Evolutionary conservation across 2,888 invertebrate genomes (phyloP).

Genomic region (Coelogynopora nodosa): DNA sequence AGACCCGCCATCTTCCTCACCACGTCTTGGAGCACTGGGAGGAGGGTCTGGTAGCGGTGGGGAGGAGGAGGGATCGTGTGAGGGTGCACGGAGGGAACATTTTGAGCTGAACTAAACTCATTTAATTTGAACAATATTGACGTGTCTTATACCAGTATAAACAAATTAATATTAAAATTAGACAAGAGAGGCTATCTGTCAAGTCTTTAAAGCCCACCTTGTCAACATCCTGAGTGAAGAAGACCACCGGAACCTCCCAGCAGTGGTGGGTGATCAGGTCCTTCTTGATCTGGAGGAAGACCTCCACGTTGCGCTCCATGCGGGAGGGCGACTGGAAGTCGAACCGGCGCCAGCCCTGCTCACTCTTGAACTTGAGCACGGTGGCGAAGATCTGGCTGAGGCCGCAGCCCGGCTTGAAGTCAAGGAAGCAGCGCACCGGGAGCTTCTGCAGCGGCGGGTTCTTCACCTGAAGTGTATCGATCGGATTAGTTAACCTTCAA

Average conservation of each 20-base stretch:
- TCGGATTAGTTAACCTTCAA: no score
- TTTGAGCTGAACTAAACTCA: no score
- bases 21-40: constrained; percentile 78
- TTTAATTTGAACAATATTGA: no score
- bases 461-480: constrained; percentile 31
- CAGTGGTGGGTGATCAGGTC: constrained; percentile 39
- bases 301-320: constrained; percentile 84
- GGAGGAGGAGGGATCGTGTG: constrained; percentile 63
- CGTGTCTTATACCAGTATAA: no score
- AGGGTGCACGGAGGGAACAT: no score
- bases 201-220: not conserved
- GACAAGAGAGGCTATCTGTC: not conserved
- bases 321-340: constrained; percentile 77
- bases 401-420: constrained; percentile 87
- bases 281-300: constrained; percentile 66
- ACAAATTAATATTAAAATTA: no score
- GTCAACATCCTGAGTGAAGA: constrained; percentile 18
- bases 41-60: constrained; percentile 74
- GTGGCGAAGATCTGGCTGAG: constrained; percentile 86
- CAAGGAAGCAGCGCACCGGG: constrained; percentile 88
- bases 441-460: constrained; percentile 52
- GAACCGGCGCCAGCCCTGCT: constrained; percentile 86
- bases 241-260: constrained; percentile 42
- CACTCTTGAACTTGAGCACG: constrained; percentile 89
- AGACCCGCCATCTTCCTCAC: constrained; percentile 80